These are phyloP conservation scores for Trichonephila clavipes DNA, from an alignment of 1,140 invertebrate genomes.

Conservation along the genomic window DNA sequence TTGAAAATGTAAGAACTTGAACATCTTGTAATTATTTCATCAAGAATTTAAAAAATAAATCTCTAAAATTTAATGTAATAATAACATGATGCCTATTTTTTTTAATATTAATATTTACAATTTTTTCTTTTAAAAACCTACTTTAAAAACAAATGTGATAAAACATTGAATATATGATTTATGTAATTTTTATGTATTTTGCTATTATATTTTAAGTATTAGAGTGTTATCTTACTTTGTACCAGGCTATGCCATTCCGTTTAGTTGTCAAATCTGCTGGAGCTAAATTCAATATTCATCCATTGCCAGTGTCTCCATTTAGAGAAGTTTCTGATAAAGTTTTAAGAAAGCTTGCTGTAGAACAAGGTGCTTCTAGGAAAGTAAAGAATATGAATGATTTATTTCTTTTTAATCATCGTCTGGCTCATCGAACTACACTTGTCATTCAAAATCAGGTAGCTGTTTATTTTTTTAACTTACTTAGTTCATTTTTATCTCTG, in stretches of 20 bases:
- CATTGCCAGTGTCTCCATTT: slow-evolving; percentile 45
- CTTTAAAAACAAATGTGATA: no score
- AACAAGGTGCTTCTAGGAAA: slow-evolving; percentile 58
- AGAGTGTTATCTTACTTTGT: neutral
- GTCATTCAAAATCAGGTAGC: slow-evolving; percentile 66
- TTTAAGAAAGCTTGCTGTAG: slow-evolving; percentile 61
- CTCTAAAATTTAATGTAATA: neutral
- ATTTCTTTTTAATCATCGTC: slow-evolving; percentile 33
- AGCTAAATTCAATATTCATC: slow-evolving; percentile 8
- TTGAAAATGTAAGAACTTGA: slow-evolving; percentile 55
- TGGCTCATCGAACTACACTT: slow-evolving; percentile 50
- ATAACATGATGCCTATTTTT: no score
- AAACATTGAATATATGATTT: no score
- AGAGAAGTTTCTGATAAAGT: slow-evolving; percentile 43
- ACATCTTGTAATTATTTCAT: neutral
- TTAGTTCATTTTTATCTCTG: neutral
- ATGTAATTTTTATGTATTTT: no score
- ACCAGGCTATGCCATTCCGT: slow-evolving; percentile 46
- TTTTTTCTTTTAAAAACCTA: no score
- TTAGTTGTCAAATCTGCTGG: slow-evolving; percentile 12
- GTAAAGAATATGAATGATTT: slow-evolving; percentile 72
- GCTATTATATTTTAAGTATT: no score
- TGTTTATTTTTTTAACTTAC: neutral
- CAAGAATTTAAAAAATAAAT: no score
- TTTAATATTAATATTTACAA: no score